These are phyloP conservation scores for Bursaphelenchus mucronatus DNA, from an alignment of 1,140 invertebrate genomes.

Conservation along the genomic window DNA sequence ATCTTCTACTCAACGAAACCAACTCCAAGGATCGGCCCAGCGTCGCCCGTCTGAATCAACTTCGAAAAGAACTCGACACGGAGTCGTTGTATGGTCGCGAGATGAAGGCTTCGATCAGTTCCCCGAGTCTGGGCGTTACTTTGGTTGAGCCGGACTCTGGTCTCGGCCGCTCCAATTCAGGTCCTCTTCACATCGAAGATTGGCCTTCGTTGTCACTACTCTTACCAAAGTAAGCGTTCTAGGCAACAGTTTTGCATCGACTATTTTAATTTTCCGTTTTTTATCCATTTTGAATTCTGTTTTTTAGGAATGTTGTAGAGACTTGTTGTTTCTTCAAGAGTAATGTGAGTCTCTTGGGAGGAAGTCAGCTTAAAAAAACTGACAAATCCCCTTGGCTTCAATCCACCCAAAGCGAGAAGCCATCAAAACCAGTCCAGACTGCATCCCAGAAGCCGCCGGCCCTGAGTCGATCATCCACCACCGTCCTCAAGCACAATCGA, in stretches of 20 bases:
- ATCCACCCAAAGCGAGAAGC: constrained; percentile 7
- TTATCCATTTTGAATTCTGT: constrained; percentile 5
- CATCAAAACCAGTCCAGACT: constrained; percentile 8
- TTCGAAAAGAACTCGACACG: not conserved
- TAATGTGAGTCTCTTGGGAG: constrained; percentile 46
- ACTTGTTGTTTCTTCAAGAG: constrained; percentile 60
- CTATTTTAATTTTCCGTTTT: constrained; percentile 9
- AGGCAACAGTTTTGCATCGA: not conserved
- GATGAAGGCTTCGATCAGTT: constrained; percentile 19
- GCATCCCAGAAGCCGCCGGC: constrained; percentile 17
- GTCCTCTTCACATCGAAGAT: constrained; percentile 57
- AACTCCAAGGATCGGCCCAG: constrained; percentile 9
- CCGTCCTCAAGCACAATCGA: constrained; percentile 26
- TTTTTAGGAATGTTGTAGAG: constrained; percentile 57
- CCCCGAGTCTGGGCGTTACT: not conserved
- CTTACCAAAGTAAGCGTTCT: constrained; percentile 52
- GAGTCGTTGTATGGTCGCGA: constrained; percentile 21
- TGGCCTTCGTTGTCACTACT: constrained; percentile 56
- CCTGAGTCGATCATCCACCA: constrained; percentile 45
- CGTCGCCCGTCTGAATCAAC: not conserved
- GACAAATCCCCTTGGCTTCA: not conserved
- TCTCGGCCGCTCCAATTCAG: constrained; percentile 43
- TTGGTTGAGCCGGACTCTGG: constrained; percentile 49
- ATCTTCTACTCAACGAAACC: constrained; percentile 32
- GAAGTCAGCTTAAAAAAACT: constrained; percentile 13